These are phyloP conservation scores for Gopherus evgoodei DNA, from an alignment of 2,113 vertebrate species.

Conservation along the genomic window DNA sequence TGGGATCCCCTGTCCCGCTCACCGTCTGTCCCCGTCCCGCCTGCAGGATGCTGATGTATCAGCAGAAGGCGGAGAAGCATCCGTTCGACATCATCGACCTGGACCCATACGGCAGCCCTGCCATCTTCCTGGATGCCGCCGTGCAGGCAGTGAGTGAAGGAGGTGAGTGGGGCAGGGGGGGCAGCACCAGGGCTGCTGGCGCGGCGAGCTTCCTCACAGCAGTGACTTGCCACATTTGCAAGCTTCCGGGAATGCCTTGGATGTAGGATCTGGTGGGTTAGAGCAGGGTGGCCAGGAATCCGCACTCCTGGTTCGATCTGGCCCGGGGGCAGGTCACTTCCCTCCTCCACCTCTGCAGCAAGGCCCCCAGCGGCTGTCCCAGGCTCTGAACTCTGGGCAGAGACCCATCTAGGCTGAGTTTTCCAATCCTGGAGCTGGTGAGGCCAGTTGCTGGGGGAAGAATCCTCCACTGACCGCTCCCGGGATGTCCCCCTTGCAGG, in stretches of 20 bases:
- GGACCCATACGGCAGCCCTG: conserved; percentile 92
- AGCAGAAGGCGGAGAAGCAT: conserved; percentile 79
- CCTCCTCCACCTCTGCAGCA: neutral
- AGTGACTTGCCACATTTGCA: neutral
- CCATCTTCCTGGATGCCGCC: conserved; percentile 88
- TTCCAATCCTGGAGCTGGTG: neutral
- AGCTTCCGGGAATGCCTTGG: neutral
- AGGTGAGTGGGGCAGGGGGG: conserved; percentile 74
- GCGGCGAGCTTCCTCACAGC: neutral
- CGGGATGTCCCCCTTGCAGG: conserved; percentile 71
- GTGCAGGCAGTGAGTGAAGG: conserved; percentile 92
- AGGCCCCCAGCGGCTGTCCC: neutral
- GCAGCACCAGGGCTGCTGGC: too few species aligned
- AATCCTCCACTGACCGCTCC: too few species aligned
- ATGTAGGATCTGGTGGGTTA: too few species aligned
- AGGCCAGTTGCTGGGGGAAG: too few species aligned
- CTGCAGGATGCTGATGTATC: conserved; percentile 87
- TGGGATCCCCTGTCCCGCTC: neutral
- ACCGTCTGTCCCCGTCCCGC: accelerated
- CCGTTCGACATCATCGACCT: conserved; percentile 92
- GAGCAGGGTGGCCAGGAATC: neutral
- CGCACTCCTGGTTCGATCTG: neutral
- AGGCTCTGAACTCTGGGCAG: too few species aligned
- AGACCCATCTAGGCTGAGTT: neutral
- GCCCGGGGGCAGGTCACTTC: too few species aligned